Evolutionary conservation across 92 coral and sea anemone genomes (phyloP), one percentile per base, ranked within the genome.

Genomic region (Palythoa caribaeorum): DNA sequence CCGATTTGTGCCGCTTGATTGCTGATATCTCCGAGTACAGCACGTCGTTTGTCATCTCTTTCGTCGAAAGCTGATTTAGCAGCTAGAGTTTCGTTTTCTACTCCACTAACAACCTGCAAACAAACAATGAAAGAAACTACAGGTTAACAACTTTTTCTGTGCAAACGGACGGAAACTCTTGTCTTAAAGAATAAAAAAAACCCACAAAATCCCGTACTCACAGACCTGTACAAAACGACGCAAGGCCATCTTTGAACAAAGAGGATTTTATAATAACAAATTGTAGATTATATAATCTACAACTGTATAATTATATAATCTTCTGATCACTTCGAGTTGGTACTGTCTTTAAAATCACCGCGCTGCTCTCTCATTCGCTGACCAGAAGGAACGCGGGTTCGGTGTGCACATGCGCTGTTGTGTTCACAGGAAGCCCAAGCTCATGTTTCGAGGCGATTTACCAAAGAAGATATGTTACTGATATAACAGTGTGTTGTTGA

Each of bases 1-100:
- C 39, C 75, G 28, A 76, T 57, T 10, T 87, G 90, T 35, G 87
- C 63, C 0, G 96, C 94, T 87, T 91, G 94, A 91, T 96, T 97
- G 28, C 94, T 96, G 85, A 95, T 90, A 83, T 97, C 99, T 15
- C 97, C 98, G 21, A 97, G 92, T 0, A 95, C 96, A 50, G 98
- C 95, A 89, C 98, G 98, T 78, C 92, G 93, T n/a, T 92, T 84
- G 65, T 63, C 53, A 17, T 77, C 85, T 68, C 88, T 85, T 17
- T 88, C 76, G 71, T 84, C 40, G 40, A 92, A 89, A 51, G 87
- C 93, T 50, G 93, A 90, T 52, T 77, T 87, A 19, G 90, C 91
- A 51, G 91, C 77, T 65, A 83, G 65, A 44, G 80, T 76, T 44
- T 90, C 94, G 79, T 95, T 95, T 72, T 95, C 98, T 85, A 88